Percentiles rank a stretch among this genome's conserved stretches.
These are phyloP conservation scores for Laticauda colubrina DNA, from an alignment of 2,113 vertebrate genomes.

Conservation along the genomic window DNA sequence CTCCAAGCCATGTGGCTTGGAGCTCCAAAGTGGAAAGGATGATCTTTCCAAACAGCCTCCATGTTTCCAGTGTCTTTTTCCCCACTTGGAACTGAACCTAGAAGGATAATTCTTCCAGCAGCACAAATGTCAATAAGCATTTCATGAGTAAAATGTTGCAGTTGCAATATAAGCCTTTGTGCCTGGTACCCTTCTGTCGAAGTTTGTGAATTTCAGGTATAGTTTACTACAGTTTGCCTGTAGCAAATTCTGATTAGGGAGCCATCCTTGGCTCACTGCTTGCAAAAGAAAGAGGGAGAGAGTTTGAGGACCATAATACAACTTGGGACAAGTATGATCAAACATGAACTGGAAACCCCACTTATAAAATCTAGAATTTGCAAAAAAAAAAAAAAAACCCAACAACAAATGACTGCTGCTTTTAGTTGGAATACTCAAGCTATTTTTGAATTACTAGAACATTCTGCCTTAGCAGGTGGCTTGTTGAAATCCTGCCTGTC, in stretches of 20 bases:
- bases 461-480: neutral
- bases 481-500: neutral
- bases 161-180: neutral
- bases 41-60: no score
- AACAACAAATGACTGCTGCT: neutral
- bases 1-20: no score
- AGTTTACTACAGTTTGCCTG: neutral
- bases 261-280: neutral
- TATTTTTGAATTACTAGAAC: neutral
- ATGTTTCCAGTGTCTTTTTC: no score
- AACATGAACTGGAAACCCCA: neutral
- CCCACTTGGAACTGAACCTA: no score
- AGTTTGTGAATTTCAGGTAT: neutral
- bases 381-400: no score
- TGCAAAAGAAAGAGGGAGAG: neutral
- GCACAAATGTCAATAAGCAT: constrained; percentile 20
- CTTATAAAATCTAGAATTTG: neutral
- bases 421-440: neutral
- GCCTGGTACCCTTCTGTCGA: neutral
- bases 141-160: neutral
- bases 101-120: no score
- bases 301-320: neutral
- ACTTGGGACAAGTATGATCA: neutral
- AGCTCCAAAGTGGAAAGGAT: no score
- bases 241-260: neutral